These are phyloP conservation scores for Caranx melampygus DNA, from an alignment of 2,113 vertebrate species.

Conservation along the genomic window DNA sequence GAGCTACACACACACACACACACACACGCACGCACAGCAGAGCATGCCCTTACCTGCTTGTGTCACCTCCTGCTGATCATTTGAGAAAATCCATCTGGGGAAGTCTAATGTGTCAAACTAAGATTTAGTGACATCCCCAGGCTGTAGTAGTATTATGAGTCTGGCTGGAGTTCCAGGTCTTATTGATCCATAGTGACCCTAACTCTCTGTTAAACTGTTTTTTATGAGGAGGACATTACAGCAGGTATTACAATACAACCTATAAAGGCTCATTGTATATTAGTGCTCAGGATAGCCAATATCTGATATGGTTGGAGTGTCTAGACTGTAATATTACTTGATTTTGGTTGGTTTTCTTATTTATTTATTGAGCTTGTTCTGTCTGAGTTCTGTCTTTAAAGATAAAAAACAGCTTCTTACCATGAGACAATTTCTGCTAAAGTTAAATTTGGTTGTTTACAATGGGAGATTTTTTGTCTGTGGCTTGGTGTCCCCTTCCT, in stretches of 20 bases:
- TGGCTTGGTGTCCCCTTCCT: neutral
- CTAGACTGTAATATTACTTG: constrained; percentile 5
- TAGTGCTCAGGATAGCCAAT: constrained; percentile 3
- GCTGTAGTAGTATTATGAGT: constrained; percentile 6
- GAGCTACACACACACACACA: constrained; percentile 7
- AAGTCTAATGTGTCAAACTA: constrained; percentile 41
- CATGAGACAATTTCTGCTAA: neutral
- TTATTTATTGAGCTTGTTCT: too few relatives aligned
- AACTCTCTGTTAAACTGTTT: constrained; percentile 40
- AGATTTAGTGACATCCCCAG: constrained; percentile 43
- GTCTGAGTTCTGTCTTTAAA: too few relatives aligned
- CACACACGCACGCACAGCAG: constrained; percentile 2
- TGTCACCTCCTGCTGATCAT: constrained; percentile 21
- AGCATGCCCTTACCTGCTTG: constrained; percentile 11
- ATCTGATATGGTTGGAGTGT: neutral
- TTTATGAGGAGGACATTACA: constrained; percentile 21
- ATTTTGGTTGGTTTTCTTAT: neutral
- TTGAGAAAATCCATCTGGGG: constrained; percentile 33
- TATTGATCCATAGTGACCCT: constrained; percentile 50
- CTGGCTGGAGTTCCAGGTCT: constrained; percentile 33
- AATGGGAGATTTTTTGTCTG: neutral
- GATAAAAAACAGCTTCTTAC: neutral
- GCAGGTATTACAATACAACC: neutral
- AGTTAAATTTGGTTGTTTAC: neutral
- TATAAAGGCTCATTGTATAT: constrained; percentile 1